These are phyloP conservation scores for Corythaixoides concolor DNA, from an alignment of 2,113 vertebrate genomes.

Conservation along the genomic window DNA sequence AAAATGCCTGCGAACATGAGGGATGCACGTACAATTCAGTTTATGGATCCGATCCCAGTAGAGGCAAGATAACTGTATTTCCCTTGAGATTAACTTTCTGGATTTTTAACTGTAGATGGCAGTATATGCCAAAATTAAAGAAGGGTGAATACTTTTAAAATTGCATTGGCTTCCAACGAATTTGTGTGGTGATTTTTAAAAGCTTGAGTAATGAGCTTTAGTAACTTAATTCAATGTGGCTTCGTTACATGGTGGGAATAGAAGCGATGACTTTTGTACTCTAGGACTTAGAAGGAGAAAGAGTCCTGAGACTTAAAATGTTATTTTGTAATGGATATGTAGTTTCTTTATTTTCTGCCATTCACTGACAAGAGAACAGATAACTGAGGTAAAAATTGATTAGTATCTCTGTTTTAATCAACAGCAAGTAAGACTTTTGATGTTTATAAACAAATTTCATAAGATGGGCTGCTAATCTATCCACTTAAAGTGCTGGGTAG, in stretches of 20 bases:
- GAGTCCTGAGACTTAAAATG: not conserved
- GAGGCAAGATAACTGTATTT: not conserved
- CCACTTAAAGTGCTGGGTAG: not conserved
- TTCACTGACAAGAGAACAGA: not conserved
- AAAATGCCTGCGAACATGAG: not conserved
- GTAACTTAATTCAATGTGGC: not conserved
- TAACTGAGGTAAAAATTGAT: not conserved
- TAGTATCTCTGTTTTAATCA: not conserved
- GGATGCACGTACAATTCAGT: not conserved
- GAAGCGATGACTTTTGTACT: not conserved
- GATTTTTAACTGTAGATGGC: constrained; percentile 3
- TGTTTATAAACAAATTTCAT: not conserved
- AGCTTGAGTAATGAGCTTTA: not conserved
- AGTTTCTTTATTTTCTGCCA: not conserved
- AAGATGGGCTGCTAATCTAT: not conserved
- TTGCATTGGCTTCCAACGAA: not conserved
- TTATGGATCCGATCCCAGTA: not conserved
- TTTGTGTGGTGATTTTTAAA: not conserved
- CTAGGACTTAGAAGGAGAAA: not conserved
- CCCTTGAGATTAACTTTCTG: not conserved
- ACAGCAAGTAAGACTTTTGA: not conserved
- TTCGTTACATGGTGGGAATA: not conserved
- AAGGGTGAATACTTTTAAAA: not conserved
- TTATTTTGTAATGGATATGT: not conserved
- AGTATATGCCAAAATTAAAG: not conserved